phyloP scores from a whole-genome alignment of 2,888 invertebrate genomes.

The Drymonia ruficornis region DNA sequence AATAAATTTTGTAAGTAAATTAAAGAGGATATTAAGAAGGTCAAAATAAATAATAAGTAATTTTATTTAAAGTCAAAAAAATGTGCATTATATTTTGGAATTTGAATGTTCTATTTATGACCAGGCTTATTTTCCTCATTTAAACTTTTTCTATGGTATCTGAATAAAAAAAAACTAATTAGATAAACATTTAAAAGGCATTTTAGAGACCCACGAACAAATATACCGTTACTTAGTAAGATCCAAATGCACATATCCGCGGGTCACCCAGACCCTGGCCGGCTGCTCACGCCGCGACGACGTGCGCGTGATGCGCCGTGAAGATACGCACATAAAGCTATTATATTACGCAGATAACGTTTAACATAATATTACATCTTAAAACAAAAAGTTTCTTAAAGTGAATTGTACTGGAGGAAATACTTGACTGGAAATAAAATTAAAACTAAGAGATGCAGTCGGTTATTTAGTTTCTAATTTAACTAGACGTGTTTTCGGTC shows the following conservation, averaged over 20 bases:
- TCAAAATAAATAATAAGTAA: too few species aligned
- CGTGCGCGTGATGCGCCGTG: constrained; percentile 65
- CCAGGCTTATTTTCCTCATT: too few species aligned
- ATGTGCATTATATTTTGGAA: too few species aligned
- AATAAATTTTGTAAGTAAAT: too few species aligned
- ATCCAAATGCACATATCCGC: constrained; percentile 15
- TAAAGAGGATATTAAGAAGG: too few species aligned
- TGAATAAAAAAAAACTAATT: not conserved
- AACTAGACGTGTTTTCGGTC: too few species aligned
- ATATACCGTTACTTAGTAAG: constrained; percentile 18
- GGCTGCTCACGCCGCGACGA: constrained; percentile 46
- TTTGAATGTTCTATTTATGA: too few species aligned
- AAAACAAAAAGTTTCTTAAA: constrained; percentile 1
- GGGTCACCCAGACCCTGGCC: constrained; percentile 42
- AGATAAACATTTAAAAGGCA: not conserved
- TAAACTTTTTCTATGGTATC: too few species aligned
- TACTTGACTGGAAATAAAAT: not conserved
- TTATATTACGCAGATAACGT: constrained; percentile 25
- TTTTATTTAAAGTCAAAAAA: too few species aligned
- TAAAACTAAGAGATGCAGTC: not conserved
- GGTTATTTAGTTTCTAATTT: not conserved
- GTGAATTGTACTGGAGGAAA: not conserved
- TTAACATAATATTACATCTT: constrained; percentile 3
- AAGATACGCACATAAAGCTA: constrained; percentile 42
- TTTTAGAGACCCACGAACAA: constrained; percentile 6